A percentile compares a stretch with the other conserved stretches of the same genome.
These are phyloP conservation scores for Trimorus sp. DNA, from an alignment of 2,888 invertebrate genomes.

Conservation along the genomic window DNA sequence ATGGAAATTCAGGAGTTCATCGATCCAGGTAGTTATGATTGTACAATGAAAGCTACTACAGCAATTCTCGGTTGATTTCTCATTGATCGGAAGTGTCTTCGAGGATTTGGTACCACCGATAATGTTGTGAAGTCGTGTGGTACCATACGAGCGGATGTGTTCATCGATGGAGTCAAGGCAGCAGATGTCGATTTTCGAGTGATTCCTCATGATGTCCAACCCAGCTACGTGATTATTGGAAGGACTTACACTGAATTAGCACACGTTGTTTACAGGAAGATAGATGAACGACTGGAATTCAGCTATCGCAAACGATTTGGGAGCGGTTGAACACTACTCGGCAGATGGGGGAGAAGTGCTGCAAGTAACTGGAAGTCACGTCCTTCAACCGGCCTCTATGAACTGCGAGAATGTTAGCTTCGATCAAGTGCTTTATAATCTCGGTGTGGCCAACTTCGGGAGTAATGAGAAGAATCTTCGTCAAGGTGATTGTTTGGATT, in stretches of 20 bases:
- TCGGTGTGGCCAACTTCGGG: too few relatives aligned
- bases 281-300: neutral
- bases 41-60: slow-evolving; percentile 9
- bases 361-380: too few relatives aligned
- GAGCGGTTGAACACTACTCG: too few relatives aligned
- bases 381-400: too few relatives aligned
- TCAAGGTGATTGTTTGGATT: neutral
- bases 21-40: slow-evolving; percentile 58
- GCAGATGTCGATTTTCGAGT: slow-evolving; percentile 44
- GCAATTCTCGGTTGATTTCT: neutral
- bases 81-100: neutral
- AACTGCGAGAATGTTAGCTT: too few relatives aligned
- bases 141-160: slow-evolving; percentile 31
- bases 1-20: slow-evolving; percentile 29
- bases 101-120: slow-evolving; percentile 37
- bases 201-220: slow-evolving; percentile 24
- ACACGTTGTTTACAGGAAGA: slow-evolving; percentile 14
- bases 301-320: too few relatives aligned
- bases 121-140: slow-evolving; percentile 43
- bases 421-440: too few relatives aligned
- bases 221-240: slow-evolving; percentile 13
- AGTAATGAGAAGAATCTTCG: neutral
- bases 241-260: slow-evolving; percentile 29
- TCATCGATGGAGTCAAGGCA: slow-evolving; percentile 56
- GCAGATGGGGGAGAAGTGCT: too few relatives aligned